phyloP scores from a whole-genome alignment of 2,888 invertebrate species.

The Oscheius sp. region DNA sequence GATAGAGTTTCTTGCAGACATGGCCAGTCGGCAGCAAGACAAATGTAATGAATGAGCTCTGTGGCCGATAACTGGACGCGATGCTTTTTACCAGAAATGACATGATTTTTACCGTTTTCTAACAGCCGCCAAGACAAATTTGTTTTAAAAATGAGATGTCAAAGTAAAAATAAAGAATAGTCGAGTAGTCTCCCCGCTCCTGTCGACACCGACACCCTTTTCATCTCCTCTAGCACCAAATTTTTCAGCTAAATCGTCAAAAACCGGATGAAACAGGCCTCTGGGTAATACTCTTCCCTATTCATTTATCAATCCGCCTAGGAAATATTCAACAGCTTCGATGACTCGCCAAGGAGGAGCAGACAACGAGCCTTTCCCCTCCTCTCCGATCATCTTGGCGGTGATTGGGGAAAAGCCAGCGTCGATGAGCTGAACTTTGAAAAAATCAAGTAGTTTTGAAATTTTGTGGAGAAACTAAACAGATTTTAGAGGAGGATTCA shows the following conservation, averaged over 20 bases:
- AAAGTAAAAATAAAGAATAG: no score
- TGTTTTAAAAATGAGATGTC: no score
- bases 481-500: slow-evolving; percentile 26
- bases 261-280: not conserved
- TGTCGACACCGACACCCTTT: no score
- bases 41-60: no score
- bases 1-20: no score
- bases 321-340: not conserved
- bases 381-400: not conserved
- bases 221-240: no score
- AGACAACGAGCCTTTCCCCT: not conserved
- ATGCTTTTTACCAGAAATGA: no score
- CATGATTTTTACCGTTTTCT: no score
- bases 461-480: not conserved
- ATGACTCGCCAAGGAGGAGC: not conserved
- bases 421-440: not conserved
- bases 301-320: not conserved
- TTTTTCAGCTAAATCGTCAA: slow-evolving; percentile 8
- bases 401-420: not conserved
- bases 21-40: no score
- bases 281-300: not conserved
- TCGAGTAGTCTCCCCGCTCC: no score
- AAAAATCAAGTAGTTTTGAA: not conserved
- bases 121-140: no score
- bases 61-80: no score